A percentile compares a stretch with the other conserved stretches of the same genome.
Evolutionary conservation across 2,797 vertebrate species (phyloP).

Genomic region (Microchirus variegatus): DNA sequence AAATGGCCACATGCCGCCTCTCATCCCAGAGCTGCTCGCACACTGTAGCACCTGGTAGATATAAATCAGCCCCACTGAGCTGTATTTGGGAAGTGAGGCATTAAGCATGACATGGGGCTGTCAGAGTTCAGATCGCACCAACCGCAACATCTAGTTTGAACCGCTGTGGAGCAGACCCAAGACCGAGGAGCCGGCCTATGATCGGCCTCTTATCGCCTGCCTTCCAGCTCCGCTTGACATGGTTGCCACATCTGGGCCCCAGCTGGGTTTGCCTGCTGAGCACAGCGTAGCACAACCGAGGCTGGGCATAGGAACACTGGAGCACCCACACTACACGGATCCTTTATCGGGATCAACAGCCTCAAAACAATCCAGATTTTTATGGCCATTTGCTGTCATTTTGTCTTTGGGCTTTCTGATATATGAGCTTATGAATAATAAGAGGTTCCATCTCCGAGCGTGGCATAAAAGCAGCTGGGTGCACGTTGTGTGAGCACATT

Average conservation of each 20-base stretch:
- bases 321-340: slow-evolving; percentile 41
- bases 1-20: slow-evolving; percentile 78
- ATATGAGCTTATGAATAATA: slow-evolving; percentile 47
- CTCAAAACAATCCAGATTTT: slow-evolving; percentile 35
- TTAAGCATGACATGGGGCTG: slow-evolving; percentile 84
- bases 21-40: slow-evolving; percentile 67
- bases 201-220: slow-evolving; percentile 72
- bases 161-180: slow-evolving; percentile 70
- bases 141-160: slow-evolving; percentile 83
- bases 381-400: slow-evolving; percentile 45
- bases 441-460: slow-evolving; percentile 60
- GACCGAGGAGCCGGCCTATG: slow-evolving; percentile 59
- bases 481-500: slow-evolving; percentile 36
- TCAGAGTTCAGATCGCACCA: slow-evolving; percentile 82
- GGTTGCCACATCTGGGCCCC: slow-evolving; percentile 79
- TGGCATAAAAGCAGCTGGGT: slow-evolving; percentile 62
- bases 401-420: slow-evolving; percentile 59
- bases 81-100: slow-evolving; percentile 87
- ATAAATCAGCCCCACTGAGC: slow-evolving; percentile 85
- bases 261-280: slow-evolving; percentile 69
- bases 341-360: slow-evolving; percentile 37
- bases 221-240: slow-evolving; percentile 72
- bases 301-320: slow-evolving; percentile 30
- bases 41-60: slow-evolving; percentile 84
- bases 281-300: slow-evolving; percentile 45